Evolutionary conservation across 2,797 vertebrate genomes (phyloP).

Genomic region (Cichlasoma orientale): DNA sequence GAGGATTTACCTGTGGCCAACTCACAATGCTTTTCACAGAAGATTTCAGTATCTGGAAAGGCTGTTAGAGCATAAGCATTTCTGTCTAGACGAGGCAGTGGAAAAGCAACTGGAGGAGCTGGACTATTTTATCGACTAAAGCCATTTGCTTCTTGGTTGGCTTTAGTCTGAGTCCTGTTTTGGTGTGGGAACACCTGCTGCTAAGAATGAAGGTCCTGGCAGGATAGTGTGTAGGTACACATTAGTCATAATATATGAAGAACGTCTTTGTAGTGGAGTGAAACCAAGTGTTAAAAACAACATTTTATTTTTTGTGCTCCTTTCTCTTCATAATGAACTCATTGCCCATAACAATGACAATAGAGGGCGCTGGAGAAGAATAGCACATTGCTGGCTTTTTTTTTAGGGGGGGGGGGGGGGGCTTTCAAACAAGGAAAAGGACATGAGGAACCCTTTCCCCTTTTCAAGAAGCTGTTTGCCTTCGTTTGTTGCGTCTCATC

Average conservation of each 20-base stretch:
- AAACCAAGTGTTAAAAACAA: not conserved
- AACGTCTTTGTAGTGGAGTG: not conserved
- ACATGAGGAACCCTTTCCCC: not conserved
- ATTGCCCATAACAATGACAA: too few species aligned
- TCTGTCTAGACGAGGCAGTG: constrained; percentile 59
- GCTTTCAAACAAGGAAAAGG: not conserved
- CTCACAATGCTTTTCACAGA: constrained; percentile 37
- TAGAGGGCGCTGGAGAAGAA: too few species aligned
- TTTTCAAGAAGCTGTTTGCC: not conserved
- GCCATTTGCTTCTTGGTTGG: constrained; percentile 59
- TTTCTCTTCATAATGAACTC: not conserved
- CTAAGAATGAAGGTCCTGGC: not conserved
- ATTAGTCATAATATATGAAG: not conserved
- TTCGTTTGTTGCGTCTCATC: not conserved
- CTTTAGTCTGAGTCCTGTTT: not conserved
- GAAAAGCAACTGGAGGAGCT: constrained; percentile 46
- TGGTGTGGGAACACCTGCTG: constrained; percentile 44
- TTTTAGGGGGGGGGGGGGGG: too few species aligned
- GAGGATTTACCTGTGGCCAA: constrained; percentile 4
- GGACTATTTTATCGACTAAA: constrained; percentile 46
- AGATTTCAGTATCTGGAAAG: constrained; percentile 33
- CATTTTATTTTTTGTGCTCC: not conserved
- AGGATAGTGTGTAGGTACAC: too few species aligned
- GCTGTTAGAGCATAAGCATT: constrained; percentile 22
- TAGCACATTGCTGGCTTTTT: too few species aligned